Percentiles rank a stretch among this genome's conserved stretches.
Conservation (phyloP, 2,113 vertebrate species). For the Alces alces region DNA sequence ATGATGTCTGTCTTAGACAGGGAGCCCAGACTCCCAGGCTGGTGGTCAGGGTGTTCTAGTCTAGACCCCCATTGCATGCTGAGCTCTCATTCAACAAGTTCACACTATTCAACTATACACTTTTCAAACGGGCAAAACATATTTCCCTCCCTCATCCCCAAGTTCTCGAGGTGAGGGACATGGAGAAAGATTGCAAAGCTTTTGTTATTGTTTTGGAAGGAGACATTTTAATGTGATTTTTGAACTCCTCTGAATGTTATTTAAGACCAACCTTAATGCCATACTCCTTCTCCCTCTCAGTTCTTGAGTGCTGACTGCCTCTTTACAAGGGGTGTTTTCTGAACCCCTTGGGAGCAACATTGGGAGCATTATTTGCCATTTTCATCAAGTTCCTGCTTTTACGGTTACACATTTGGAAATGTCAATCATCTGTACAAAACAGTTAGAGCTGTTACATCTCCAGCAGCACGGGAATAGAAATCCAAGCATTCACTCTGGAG, state of each 20-base stretch:
- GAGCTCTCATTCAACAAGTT: background rate
- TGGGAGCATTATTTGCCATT: background rate
- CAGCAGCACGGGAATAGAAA: background rate
- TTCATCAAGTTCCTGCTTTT: background rate
- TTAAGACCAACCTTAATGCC: background rate
- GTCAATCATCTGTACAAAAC: background rate
- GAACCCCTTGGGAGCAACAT: too few relatives aligned
- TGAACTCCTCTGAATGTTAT: background rate
- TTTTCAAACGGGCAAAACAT: background rate
- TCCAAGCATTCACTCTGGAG: background rate
- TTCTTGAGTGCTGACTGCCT: background rate
- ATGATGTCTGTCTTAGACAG: background rate
- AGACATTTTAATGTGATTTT: background rate
- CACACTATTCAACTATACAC: background rate
- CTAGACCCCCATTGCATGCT: background rate
- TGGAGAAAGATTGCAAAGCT: background rate
- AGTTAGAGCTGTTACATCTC: background rate
- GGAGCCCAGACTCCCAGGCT: background rate
- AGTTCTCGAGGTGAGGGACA: background rate
- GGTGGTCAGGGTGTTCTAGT: rapidly evolving
- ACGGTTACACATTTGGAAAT: background rate
- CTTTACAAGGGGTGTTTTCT: background rate
- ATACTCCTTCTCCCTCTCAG: background rate
- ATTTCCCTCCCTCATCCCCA: background rate
- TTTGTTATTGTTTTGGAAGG: background rate